Evolutionary conservation across 1,140 invertebrate species (phyloP), one percentile per base, ranked within the genome.

Genomic region (Brachionus plicatilis): DNA sequence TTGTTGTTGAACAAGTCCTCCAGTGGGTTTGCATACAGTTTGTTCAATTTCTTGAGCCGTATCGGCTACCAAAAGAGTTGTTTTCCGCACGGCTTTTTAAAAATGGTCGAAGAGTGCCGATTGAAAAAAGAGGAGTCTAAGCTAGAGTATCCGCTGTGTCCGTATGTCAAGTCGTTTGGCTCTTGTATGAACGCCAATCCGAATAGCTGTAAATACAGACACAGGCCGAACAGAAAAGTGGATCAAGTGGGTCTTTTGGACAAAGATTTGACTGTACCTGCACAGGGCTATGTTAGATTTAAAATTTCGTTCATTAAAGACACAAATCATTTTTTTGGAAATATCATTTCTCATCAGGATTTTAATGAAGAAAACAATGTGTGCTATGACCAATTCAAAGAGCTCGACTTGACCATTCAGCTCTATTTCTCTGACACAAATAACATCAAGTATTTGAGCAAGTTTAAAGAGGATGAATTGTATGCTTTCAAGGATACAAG

Each of bases 151-250:
- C 53, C 53, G 11, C n/a, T 82, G n/a, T 82, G 79, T 68, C 65
- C 53, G 17, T 82, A 43, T 82, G 17, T 82, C 11, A 82, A 82
- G 29, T 37, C 79, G 12, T 82, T 82, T 41, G 79, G 79, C 9
- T 20, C 53, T 20, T 82, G 79, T 68, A 65, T 65, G 41, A 41
- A 82, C n/a, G 12, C 43, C 3, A 82, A 17, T 43, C 79, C 79
- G 8, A 82, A 20, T 17, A 60, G 37, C 24, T 82, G 79, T 27
- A 43, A 65, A 37, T 82, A 65, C 33, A 60, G 79, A 66, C 79
- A 82, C 33, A 41, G 6, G 14, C 79, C 79, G 7, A 20, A 82
- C 20, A 24, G 3, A 8, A 60, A 66, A 20, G 33, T 27, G 11
- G 79, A 82, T 27, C 17, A 20, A 47, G 8, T 47, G 9, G 17